A percentile compares a stretch with the other conserved stretches of the same genome.
Evolutionary conservation across 2,797 vertebrate species (phyloP).

Genomic region (Sebastolobus altivelis): DNA sequence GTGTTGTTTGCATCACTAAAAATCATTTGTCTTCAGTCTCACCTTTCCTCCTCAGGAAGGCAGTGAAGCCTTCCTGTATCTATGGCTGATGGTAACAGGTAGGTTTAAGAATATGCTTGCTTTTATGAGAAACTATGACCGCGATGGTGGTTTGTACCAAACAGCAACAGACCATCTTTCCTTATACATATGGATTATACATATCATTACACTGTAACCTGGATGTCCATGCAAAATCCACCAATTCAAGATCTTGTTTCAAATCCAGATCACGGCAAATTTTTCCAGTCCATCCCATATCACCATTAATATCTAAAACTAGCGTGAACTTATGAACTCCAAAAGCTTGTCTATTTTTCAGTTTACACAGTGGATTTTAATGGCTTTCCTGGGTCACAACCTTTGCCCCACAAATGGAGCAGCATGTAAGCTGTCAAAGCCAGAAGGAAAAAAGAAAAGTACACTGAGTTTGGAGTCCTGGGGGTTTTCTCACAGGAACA

Average conservation of each 20-base stretch:
- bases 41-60: too few relatives aligned
- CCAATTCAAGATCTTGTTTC: not conserved
- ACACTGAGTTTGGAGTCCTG: not conserved
- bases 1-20: too few relatives aligned
- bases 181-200: not conserved
- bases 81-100: too few relatives aligned
- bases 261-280: not conserved
- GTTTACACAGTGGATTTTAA: not conserved
- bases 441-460: not conserved
- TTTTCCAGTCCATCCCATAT: not conserved
- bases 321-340: not conserved
- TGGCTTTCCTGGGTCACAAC: not conserved
- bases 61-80: too few relatives aligned
- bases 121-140: not conserved
- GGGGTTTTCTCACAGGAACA: constrained; percentile 6
- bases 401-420: constrained; percentile 5
- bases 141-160: not conserved
- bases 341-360: not conserved
- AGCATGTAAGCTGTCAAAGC: not conserved
- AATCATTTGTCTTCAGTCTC: too few relatives aligned
- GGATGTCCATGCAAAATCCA: not conserved
- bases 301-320: not conserved
- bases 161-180: not conserved
- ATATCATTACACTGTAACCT: not conserved
- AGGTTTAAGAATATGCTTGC: not conserved